These are phyloP conservation scores for Ophion ellenae DNA, from an alignment of 2,888 invertebrate species.

Conservation along the genomic window DNA sequence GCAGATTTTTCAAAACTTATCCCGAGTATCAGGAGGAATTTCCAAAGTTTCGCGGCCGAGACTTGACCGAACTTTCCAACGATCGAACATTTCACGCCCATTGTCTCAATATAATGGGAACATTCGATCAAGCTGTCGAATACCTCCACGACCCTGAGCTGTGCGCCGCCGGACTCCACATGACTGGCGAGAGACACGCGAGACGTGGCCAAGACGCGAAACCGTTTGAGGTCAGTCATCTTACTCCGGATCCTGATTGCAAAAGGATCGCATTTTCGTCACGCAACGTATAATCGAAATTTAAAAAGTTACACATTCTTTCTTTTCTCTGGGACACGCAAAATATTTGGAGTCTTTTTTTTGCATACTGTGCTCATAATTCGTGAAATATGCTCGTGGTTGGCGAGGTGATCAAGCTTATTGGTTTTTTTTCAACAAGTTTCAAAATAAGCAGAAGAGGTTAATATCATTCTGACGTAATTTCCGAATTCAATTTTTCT, in stretches of 20 bases:
- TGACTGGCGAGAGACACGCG: conserved; percentile 82
- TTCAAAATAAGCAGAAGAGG: no score
- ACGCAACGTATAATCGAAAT: background rate
- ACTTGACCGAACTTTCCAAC: conserved; percentile 80
- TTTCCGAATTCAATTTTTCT: no score
- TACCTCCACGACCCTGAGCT: conserved; percentile 82
- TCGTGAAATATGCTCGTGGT: no score
- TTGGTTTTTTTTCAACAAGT: no score
- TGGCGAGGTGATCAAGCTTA: no score
- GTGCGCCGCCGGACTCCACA: conserved; percentile 69
- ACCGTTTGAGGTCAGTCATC: conserved; percentile 53
- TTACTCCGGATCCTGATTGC: background rate
- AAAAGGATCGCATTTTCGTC: background rate
- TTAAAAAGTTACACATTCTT: no score
- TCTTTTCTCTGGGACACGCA: no score
- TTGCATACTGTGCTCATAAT: no score
- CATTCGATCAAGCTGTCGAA: conserved; percentile 84
- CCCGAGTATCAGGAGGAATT: conserved; percentile 84
- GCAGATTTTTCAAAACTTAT: conserved; percentile 84
- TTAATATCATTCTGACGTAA: no score
- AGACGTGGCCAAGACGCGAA: conserved; percentile 80
- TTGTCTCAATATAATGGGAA: conserved; percentile 84
- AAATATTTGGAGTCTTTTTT: no score
- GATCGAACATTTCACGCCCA: conserved; percentile 85
- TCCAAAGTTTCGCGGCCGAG: conserved; percentile 83